phyloP scores from a whole-genome alignment of 1,140 invertebrate species.

The Leptopilina boulardi region DNA sequence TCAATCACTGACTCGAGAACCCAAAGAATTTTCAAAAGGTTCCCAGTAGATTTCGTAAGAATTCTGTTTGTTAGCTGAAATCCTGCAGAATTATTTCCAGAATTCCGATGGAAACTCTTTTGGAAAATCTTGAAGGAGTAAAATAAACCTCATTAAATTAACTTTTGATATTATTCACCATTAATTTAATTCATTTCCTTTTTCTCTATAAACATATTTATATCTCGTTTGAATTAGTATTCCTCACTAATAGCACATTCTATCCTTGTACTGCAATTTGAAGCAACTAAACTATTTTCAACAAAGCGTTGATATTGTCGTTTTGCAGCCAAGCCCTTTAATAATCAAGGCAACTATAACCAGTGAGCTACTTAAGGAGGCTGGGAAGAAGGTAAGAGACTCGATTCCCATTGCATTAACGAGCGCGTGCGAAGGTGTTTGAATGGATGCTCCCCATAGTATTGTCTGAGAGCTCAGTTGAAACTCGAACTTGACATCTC shows the following conservation, averaged over 20 bases:
- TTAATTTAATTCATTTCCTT: too few relatives aligned
- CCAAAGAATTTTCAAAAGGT: too few relatives aligned
- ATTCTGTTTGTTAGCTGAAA: too few relatives aligned
- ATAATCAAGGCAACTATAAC: conserved; percentile 22
- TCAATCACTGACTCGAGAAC: too few relatives aligned
- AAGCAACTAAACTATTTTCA: conserved; percentile 9
- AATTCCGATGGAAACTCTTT: too few relatives aligned
- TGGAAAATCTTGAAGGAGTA: too few relatives aligned
- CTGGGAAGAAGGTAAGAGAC: background rate
- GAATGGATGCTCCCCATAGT: background rate
- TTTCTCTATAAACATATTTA: background rate
- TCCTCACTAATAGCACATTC: background rate
- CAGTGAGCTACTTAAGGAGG: conserved; percentile 15
- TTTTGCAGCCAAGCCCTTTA: background rate
- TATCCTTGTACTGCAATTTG: background rate
- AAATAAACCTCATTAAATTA: too few relatives aligned
- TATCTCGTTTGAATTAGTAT: background rate
- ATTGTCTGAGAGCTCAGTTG: conserved; percentile 10
- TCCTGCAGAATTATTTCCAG: too few relatives aligned
- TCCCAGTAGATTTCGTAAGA: too few relatives aligned
- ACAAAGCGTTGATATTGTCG: background rate
- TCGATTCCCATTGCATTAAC: conserved; percentile 27
- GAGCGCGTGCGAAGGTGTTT: conserved; percentile 25
- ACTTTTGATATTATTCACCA: too few relatives aligned
- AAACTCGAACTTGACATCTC: conserved; percentile 16